Conservation (phyloP, 2,797 vertebrate species). For the Pangasius sanitwongsei region DNA sequence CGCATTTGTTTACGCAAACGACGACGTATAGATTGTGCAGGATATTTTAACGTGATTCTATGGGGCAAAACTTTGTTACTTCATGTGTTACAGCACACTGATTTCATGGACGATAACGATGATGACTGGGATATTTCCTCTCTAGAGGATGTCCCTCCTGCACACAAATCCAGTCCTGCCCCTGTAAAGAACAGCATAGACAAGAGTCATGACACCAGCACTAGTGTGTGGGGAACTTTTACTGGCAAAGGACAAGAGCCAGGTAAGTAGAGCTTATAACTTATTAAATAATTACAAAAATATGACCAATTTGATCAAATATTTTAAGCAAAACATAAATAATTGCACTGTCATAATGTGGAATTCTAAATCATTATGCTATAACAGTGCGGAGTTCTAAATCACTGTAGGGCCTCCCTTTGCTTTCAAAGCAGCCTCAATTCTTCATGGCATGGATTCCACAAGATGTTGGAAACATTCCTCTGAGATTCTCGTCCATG, state of each 20-base stretch:
- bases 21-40: not conserved
- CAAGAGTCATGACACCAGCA: constrained; percentile 69
- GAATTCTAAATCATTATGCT: too few species aligned
- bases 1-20: not conserved
- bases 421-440: not conserved
- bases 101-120: constrained; percentile 70
- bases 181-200: constrained; percentile 73
- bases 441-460: not conserved
- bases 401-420: not conserved
- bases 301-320: not conserved
- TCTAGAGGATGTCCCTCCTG: constrained; percentile 77
- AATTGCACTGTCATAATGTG: not conserved
- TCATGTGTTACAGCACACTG: constrained; percentile 72
- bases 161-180: constrained; percentile 65
- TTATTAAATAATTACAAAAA: not conserved
- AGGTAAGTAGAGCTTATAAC: constrained; percentile 54
- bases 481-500: too few species aligned
- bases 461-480: too few species aligned
- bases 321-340: not conserved
- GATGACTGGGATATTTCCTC: constrained; percentile 86
- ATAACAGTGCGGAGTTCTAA: too few species aligned
- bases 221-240: constrained; percentile 80
- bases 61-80: not conserved
- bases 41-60: not conserved
- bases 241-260: constrained; percentile 72